Percentiles rank a stretch among this genome's conserved stretches.
These are phyloP conservation scores for Arothron firmamentum DNA, from an alignment of 2,113 vertebrate species.

Conservation along the genomic window DNA sequence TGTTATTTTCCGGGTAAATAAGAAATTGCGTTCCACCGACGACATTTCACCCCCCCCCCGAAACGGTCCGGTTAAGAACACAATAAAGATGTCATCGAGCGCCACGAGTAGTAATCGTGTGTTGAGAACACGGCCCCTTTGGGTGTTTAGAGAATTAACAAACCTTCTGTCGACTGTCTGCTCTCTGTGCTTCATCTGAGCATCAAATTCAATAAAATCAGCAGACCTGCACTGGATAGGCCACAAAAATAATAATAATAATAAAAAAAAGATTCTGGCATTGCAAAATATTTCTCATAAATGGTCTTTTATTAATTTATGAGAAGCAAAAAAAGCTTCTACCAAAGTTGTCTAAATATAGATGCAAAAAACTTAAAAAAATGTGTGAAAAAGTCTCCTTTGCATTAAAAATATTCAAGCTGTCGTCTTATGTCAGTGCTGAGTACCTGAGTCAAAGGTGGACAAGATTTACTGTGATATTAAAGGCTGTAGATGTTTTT, in stretches of 20 bases:
- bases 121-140: no score
- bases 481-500: not conserved
- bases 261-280: not conserved
- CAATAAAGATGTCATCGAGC: no score
- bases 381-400: not conserved
- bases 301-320: not conserved
- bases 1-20: conserved; percentile 33
- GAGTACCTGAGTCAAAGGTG: not conserved
- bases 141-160: conserved; percentile 10
- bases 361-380: conserved; percentile 2
- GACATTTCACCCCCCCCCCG: no score
- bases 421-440: no score
- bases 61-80: no score
- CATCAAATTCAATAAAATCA: conserved; percentile 2
- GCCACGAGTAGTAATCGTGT: no score
- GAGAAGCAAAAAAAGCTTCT: conserved; percentile 21
- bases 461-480: conserved; percentile 1
- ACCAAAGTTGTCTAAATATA: conserved; percentile 25
- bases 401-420: not conserved
- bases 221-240: not conserved
- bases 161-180: not conserved
- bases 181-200: conserved; percentile 13
- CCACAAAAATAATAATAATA: not conserved
- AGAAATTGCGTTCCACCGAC: conserved; percentile 18
- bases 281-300: no score